A percentile compares a stretch with the other conserved stretches of the same genome.
Conservation (phyloP, 1,140 invertebrate genomes). For the Amyelois transitella region DNA sequence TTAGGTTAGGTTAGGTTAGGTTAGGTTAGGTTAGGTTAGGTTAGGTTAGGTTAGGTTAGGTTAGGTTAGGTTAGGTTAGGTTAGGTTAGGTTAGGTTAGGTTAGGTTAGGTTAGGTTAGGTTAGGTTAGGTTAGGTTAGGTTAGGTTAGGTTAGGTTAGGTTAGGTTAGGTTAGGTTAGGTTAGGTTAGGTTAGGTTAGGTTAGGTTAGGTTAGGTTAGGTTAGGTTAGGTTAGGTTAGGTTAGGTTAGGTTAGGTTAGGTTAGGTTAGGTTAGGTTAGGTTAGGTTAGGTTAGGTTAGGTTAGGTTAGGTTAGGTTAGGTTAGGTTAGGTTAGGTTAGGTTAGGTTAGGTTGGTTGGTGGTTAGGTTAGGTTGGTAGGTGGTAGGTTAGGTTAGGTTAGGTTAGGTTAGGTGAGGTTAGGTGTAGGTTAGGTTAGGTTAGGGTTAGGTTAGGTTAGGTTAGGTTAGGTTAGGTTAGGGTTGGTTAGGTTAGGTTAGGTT, state of each 20-base stretch:
- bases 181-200: slow-evolving; percentile 32
- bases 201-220: slow-evolving; percentile 30
- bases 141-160: slow-evolving; percentile 30
- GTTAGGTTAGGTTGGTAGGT: too few relatives aligned
- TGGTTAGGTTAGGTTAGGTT: slow-evolving; percentile 11
- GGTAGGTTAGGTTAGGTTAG: slow-evolving; percentile 26
- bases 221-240: slow-evolving; percentile 22
- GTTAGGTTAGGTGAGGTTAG: slow-evolving; percentile 28
- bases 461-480: slow-evolving; percentile 12
- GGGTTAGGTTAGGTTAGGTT: slow-evolving; percentile 25
- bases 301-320: slow-evolving; percentile 32
- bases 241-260: slow-evolving; percentile 26
- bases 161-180: slow-evolving; percentile 28
- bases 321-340: slow-evolving; percentile 34
- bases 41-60: slow-evolving; percentile 28
- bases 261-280: slow-evolving; percentile 17
- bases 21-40: slow-evolving; percentile 26
- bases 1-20: slow-evolving; percentile 23
- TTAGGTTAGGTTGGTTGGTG: slow-evolving; percentile 31
- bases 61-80: slow-evolving; percentile 30
- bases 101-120: slow-evolving; percentile 31
- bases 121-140: slow-evolving; percentile 28
- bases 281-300: slow-evolving; percentile 29
- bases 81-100: slow-evolving; percentile 31
- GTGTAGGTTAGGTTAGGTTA: slow-evolving; percentile 27